Conservation (phyloP, 2,113 vertebrate species). For the Cyrtonyx montezumae region DNA sequence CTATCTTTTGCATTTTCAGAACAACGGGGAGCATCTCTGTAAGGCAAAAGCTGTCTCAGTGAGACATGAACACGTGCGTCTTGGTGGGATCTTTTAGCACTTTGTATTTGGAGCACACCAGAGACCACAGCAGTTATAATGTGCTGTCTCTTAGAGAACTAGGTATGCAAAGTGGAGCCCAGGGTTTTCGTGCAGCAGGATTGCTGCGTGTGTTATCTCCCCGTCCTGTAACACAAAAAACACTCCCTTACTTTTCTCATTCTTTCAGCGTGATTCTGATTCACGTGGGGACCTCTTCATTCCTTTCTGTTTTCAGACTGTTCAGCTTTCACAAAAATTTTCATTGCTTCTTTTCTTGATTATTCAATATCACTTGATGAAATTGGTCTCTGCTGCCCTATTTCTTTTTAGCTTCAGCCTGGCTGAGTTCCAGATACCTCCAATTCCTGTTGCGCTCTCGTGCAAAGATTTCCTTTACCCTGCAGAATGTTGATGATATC, state of each 20-base stretch:
- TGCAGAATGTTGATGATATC: background rate
- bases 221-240: background rate
- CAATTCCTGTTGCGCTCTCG: background rate
- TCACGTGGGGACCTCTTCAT: background rate
- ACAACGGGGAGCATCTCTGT: background rate
- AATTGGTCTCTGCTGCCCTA: background rate
- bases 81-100: background rate
- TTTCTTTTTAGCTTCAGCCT: conserved; percentile 17
- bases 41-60: background rate
- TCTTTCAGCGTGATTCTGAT: background rate
- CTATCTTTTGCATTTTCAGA: background rate
- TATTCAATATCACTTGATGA: background rate
- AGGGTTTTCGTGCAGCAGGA: background rate
- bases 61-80: background rate
- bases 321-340: background rate
- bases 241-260: background rate
- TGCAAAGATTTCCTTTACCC: background rate
- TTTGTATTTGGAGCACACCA: background rate
- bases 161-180: background rate
- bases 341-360: background rate
- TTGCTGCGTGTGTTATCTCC: background rate
- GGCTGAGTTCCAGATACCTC: conserved; percentile 9
- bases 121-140: background rate
- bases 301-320: background rate
- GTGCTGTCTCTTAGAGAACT: background rate